A percentile compares a stretch with the other conserved stretches of the same genome.
These are phyloP conservation scores for Xestia xanthographa DNA, from an alignment of 2,888 invertebrate species.

Conservation along the genomic window DNA sequence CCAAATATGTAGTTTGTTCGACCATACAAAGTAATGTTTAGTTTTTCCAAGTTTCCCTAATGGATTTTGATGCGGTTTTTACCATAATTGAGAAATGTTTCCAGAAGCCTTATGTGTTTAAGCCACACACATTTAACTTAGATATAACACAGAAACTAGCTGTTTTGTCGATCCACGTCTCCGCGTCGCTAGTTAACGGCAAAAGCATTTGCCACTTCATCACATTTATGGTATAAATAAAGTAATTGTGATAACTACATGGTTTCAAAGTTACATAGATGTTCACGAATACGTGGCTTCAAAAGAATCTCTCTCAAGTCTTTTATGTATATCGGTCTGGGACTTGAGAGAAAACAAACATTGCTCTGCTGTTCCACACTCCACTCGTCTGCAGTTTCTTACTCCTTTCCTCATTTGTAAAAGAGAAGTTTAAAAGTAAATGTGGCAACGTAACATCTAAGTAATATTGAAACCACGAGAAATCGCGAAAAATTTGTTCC, in stretches of 20 bases:
- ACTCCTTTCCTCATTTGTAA: conserved; percentile 4
- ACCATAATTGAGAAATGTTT: conserved; percentile 2
- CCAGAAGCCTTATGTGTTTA: neutral
- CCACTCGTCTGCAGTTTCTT: neutral
- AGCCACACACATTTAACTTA: neutral
- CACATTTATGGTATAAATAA: neutral
- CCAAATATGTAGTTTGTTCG: no score
- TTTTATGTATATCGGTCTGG: neutral
- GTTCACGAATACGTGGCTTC: neutral
- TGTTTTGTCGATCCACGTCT: conserved; percentile 1
- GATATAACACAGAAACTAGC: neutral
- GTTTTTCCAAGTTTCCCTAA: no score
- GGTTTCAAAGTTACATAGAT: conserved; percentile 49
- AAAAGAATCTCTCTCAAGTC: neutral
- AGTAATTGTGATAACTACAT: conserved; percentile 11
- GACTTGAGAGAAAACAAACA: neutral
- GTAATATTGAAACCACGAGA: conserved; percentile 51
- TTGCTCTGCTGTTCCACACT: neutral
- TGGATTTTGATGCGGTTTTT: neutral
- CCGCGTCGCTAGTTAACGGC: neutral
- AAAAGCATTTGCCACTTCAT: neutral
- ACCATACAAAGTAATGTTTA: no score
- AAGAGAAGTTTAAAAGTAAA: neutral
- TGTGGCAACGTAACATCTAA: conserved; percentile 3
- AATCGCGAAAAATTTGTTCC: conserved; percentile 64